phyloP scores from a whole-genome alignment of 2,888 invertebrate genomes.

The Pollenia griseotomentosa region DNA sequence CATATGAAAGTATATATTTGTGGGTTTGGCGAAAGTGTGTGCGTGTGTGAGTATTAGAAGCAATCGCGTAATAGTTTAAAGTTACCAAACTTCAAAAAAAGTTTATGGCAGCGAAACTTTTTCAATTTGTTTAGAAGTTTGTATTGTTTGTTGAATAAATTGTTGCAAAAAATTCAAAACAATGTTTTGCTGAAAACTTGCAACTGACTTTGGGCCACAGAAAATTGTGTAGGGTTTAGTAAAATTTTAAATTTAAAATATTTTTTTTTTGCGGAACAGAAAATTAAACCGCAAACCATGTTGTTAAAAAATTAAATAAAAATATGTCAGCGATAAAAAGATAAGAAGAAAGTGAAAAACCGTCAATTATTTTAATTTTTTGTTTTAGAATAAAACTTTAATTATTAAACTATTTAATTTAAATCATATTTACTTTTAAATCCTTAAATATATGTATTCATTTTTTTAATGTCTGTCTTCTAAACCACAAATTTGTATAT shows the following conservation, averaged over 20 bases:
- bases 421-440: too few species aligned
- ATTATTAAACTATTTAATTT: too few species aligned
- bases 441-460: not conserved
- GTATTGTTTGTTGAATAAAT: conserved; percentile 43
- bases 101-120: conserved; percentile 50
- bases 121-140: conserved; percentile 62
- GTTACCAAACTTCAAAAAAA: conserved; percentile 35
- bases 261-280: not conserved
- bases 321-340: too few species aligned
- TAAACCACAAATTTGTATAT: conserved; percentile 1
- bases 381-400: too few species aligned
- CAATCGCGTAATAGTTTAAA: conserved; percentile 61
- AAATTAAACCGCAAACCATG: too few species aligned
- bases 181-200: conserved; percentile 34
- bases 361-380: too few species aligned
- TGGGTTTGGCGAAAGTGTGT: not conserved
- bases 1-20: not conserved
- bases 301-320: too few species aligned
- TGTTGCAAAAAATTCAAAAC: conserved; percentile 48
- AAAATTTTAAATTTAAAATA: not conserved
- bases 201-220: conserved; percentile 8
- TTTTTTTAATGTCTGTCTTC: not conserved
- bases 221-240: not conserved
- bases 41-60: not conserved
- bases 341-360: too few species aligned